Evolutionary conservation across 1,140 invertebrate species (phyloP).

Genomic region (Laupala kohalensis): DNA sequence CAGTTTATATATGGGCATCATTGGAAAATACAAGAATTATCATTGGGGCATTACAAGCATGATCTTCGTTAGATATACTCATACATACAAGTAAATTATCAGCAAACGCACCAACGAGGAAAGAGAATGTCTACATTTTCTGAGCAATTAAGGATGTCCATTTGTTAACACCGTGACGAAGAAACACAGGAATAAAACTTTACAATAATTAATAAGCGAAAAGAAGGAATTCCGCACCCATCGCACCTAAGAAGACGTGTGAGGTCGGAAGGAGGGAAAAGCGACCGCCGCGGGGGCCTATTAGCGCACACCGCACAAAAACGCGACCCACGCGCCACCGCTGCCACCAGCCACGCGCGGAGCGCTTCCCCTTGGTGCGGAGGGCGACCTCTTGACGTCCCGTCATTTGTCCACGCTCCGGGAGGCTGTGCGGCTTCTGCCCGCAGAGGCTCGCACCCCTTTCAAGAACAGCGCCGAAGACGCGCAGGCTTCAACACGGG

Average conservation of each 20-base stretch:
- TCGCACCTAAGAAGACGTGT: no score
- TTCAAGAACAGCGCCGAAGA: background rate
- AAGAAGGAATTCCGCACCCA: no score
- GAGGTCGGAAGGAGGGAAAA: background rate
- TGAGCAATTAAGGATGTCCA: background rate
- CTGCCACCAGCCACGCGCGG: background rate
- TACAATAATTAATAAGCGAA: no score
- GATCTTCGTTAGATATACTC: no score
- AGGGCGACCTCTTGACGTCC: slow-evolving; percentile 5
- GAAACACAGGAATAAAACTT: no score
- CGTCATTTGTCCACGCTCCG: slow-evolving; percentile 12
- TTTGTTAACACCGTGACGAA: background rate
- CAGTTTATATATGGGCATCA: no score
- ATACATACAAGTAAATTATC: no score
- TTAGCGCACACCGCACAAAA: background rate
- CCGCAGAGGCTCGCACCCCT: background rate
- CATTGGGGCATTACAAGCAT: no score
- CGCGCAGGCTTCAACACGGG: no score
- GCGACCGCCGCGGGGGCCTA: background rate
- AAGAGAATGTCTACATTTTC: no score
- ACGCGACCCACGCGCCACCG: background rate
- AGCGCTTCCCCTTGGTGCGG: background rate
- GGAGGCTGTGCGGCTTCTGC: background rate
- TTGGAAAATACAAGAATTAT: no score
- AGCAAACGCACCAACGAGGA: no score